Evolutionary conservation across 1,140 invertebrate genomes (phyloP), one percentile per base, ranked within the genome.

Genomic region (Drosophila fuyamai): DNA sequence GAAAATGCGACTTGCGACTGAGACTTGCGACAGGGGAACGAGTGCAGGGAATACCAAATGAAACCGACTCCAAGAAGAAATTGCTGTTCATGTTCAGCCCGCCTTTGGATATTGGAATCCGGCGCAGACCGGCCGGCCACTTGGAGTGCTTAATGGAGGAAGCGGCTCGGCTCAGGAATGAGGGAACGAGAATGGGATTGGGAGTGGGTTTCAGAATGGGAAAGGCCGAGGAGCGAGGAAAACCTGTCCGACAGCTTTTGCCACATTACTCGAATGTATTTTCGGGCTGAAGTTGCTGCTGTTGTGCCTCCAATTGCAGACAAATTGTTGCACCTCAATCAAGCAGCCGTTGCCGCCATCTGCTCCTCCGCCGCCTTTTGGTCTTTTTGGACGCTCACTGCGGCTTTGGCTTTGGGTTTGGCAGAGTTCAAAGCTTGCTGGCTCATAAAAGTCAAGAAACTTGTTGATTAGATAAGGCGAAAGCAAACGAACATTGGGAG

Each of bases 251-350:
- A 56, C 83, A 36, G 72, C 83, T 88, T 86, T 89, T 82, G 66
- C 76, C 27, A n/a, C 78, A 79, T 7, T 76, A 74, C 81, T 88
- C 82, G 79, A 67, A 57, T 80, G 58, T 68, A 59, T 75, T 75
- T 75, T 76, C 38, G 74, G 62, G 51, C 14, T 65, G 36, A 40
- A 48, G 57, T 14, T 51, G 50, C 27, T 77, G 57, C 36, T 38
- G 70, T 44, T 47, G 50, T 66, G 73, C 76, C 62, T 84, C 60
- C 81, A 79, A 76, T 84, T 81, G 82, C 75, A 83, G 83, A 83
- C 84, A 86, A 88, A 83, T 76, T 89, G 84, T 89, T 85, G 82
- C 77, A 88, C 83, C 83, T 88, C 83, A 88, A 86, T 86, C 82
- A 74, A 54, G 55, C 81, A 84, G 81, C 81, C 72, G 81, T 77